Percentiles rank a stretch among this genome's conserved stretches.
Evolutionary conservation across 2,797 vertebrate genomes (phyloP).

Genomic region (Apogon talboti): DNA sequence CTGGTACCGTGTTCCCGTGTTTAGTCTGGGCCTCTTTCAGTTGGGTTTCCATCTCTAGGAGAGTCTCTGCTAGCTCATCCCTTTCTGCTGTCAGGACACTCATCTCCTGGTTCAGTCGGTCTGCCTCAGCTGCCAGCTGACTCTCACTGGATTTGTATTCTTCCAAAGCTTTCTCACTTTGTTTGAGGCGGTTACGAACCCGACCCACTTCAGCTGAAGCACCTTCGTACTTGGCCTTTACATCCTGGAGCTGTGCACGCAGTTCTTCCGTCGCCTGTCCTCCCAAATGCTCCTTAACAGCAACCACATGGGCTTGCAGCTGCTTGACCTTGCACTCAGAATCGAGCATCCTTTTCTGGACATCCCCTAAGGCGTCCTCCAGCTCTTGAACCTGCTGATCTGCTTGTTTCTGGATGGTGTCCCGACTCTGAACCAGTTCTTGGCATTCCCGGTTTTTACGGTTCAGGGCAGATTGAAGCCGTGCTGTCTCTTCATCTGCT

Average conservation of each 20-base stretch:
- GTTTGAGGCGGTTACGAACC: slow-evolving; percentile 92
- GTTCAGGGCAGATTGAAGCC: slow-evolving; percentile 86
- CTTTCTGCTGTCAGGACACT: slow-evolving; percentile 78
- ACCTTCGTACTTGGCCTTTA: slow-evolving; percentile 93
- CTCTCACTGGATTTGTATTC: slow-evolving; percentile 91
- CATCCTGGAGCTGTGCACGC: slow-evolving; percentile 89
- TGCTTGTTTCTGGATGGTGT: slow-evolving; percentile 87
- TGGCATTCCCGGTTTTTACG: slow-evolving; percentile 88
- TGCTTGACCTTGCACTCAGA: slow-evolving; percentile 97
- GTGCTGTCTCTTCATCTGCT: slow-evolving; percentile 74
- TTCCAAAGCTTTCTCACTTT: slow-evolving; percentile 90
- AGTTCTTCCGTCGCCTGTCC: slow-evolving; percentile 86
- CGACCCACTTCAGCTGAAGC: slow-evolving; percentile 93
- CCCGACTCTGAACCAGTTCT: slow-evolving; percentile 85
- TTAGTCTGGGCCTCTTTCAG: slow-evolving; percentile 81
- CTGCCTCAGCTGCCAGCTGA: slow-evolving; percentile 86
- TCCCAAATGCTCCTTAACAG: slow-evolving; percentile 92
- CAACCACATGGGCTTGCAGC: slow-evolving; percentile 95
- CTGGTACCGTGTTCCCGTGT: slow-evolving; percentile 77
- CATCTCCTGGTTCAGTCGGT: slow-evolving; percentile 86
- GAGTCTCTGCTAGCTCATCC: slow-evolving; percentile 77
- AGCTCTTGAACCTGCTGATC: slow-evolving; percentile 93
- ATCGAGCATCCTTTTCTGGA: slow-evolving; percentile 97
- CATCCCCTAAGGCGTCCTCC: slow-evolving; percentile 93
- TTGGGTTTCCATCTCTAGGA: slow-evolving; percentile 81